Evolutionary conservation across 1,140 invertebrate genomes (phyloP).

Genomic region (Drosophila obscura): DNA sequence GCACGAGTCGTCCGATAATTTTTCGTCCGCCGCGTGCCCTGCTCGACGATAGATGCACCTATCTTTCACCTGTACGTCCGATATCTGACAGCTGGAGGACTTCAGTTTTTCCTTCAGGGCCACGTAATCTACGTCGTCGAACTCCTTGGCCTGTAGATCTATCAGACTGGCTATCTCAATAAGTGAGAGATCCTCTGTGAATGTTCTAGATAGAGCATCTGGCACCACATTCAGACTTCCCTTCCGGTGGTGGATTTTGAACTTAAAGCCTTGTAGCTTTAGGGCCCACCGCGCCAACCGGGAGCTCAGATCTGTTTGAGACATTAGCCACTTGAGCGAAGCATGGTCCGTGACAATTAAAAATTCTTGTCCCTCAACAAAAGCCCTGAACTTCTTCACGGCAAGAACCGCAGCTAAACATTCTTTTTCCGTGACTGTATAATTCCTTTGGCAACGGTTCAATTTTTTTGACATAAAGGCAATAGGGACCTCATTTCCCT

Average conservation of each 20-base stretch:
- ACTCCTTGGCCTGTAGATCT: neutral
- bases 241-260: too few relatives aligned
- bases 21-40: neutral
- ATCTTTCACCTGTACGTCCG: neutral
- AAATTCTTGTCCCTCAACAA: constrained; percentile 14
- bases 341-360: constrained; percentile 8
- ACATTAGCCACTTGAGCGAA: too few relatives aligned
- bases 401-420: constrained; percentile 1
- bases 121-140: constrained; percentile 6
- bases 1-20: constrained; percentile 10
- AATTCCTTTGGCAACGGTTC: constrained; percentile 14
- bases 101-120: neutral
- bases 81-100: neutral
- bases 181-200: too few relatives aligned
- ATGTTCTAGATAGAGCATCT: too few relatives aligned
- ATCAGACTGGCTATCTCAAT: constrained; percentile 9
- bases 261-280: too few relatives aligned
- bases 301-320: too few relatives aligned
- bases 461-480: constrained; percentile 10
- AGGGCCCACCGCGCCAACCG: too few relatives aligned
- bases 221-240: too few relatives aligned
- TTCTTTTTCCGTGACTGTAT: constrained; percentile 22
- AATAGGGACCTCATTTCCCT: constrained; percentile 11
- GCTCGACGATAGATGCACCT: constrained; percentile 3
- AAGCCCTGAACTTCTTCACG: constrained; percentile 18